Percentiles rank a stretch among this genome's conserved stretches.
Conservation (phyloP, 1,140 invertebrate genomes). For the Planococcus citri region DNA sequence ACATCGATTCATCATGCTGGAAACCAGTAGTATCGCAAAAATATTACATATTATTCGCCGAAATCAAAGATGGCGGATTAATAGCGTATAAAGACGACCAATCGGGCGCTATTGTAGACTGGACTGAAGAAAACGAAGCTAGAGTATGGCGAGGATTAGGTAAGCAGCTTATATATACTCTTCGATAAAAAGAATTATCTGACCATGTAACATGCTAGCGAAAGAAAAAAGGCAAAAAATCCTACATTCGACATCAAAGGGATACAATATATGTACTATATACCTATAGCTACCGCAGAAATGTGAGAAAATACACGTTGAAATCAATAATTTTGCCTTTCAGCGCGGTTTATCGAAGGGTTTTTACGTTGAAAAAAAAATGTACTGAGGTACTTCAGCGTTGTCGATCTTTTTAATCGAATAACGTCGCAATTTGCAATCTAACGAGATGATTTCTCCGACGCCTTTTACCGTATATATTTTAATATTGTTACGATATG, state of each 20-base stretch:
- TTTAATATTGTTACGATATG: too few species aligned
- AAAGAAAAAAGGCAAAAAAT: too few species aligned
- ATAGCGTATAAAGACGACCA: constrained; percentile 28
- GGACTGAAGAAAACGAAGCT: constrained; percentile 29
- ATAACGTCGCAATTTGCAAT: background rate
- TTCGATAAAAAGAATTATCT: background rate
- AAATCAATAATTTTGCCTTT: background rate
- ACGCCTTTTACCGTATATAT: too few species aligned
- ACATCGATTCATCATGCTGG: constrained; percentile 26
- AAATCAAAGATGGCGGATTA: constrained; percentile 25
- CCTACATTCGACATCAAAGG: too few species aligned
- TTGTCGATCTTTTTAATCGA: too few species aligned
- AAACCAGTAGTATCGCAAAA: constrained; percentile 28
- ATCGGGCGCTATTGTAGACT: constrained; percentile 28
- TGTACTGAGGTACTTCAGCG: too few species aligned
- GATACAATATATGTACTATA: too few species aligned
- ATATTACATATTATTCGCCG: constrained; percentile 31
- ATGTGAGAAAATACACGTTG: background rate
- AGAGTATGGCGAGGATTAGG: constrained; percentile 29
- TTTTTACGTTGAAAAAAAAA: too few species aligned
- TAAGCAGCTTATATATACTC: constrained; percentile 24
- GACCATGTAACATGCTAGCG: background rate
- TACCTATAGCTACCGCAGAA: too few species aligned
- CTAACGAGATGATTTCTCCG: background rate
- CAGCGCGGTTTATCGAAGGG: too few species aligned